phyloP scores from a whole-genome alignment of 2,113 vertebrate species.

The Propithecus coquereli region DNA sequence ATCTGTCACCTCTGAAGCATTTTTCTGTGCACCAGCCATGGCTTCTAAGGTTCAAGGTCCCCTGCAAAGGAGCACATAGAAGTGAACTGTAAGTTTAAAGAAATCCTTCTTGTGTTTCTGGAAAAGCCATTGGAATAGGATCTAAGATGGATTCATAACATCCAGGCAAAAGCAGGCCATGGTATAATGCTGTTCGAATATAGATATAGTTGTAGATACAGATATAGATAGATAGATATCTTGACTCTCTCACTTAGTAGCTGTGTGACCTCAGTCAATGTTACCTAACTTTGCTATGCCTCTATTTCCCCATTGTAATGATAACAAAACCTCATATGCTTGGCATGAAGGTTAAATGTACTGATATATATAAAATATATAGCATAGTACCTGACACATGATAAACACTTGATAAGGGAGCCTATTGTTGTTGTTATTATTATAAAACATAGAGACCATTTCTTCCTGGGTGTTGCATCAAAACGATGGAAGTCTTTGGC shows the following conservation, averaged over 20 bases:
- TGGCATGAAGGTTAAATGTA: background rate
- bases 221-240: background rate
- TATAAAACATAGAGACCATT: background rate
- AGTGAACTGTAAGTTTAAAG: background rate
- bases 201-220: background rate
- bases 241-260: background rate
- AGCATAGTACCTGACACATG: background rate
- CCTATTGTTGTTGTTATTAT: background rate
- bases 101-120: background rate
- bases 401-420: background rate
- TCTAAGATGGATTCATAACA: background rate
- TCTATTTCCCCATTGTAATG: background rate
- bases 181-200: background rate
- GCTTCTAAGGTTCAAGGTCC: background rate
- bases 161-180: background rate
- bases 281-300: background rate
- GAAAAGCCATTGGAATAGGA: background rate
- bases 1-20: background rate
- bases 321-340: background rate
- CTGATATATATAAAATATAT: background rate
- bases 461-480: background rate
- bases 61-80: background rate
- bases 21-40: too few species aligned
- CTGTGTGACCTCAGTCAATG: background rate
- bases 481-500: background rate